These are phyloP conservation scores for Archocentrus centrarchus DNA, from an alignment of 2,113 vertebrate genomes.

Conservation along the genomic window DNA sequence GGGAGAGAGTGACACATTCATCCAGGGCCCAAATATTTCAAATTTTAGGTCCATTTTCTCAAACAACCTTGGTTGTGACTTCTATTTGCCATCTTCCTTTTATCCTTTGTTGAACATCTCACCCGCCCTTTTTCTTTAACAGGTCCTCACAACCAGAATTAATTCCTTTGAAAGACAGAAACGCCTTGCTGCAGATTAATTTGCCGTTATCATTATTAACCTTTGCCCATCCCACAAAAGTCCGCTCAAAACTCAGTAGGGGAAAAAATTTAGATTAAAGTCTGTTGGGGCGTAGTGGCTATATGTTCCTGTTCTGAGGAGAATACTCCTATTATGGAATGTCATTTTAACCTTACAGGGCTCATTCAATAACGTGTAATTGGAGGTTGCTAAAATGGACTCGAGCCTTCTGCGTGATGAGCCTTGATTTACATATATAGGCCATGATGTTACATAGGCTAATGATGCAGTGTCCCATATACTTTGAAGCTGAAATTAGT, in stretches of 20 bases:
- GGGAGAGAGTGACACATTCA: not conserved
- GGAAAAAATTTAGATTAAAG: slow-evolving; percentile 38
- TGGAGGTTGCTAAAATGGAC: slow-evolving; percentile 52
- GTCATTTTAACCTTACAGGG: slow-evolving; percentile 58
- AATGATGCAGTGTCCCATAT: slow-evolving; percentile 47
- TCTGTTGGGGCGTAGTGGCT: slow-evolving; percentile 23
- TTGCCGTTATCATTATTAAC: slow-evolving; percentile 70
- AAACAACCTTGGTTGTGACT: slow-evolving; percentile 26
- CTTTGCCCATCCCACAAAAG: slow-evolving; percentile 60
- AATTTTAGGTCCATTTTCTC: not conserved
- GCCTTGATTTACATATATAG: slow-evolving; percentile 58
- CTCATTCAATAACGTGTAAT: slow-evolving; percentile 54
- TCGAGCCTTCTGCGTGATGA: slow-evolving; percentile 20
- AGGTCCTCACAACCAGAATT: slow-evolving; percentile 22
- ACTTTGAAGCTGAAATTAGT: slow-evolving; percentile 48
- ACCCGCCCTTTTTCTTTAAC: slow-evolving; percentile 17
- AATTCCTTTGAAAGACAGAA: slow-evolving; percentile 45
- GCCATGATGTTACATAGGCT: slow-evolving; percentile 51
- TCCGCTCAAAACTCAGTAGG: slow-evolving; percentile 53
- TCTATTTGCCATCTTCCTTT: slow-evolving; percentile 5
- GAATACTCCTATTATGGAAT: slow-evolving; percentile 45
- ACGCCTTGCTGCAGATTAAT: slow-evolving; percentile 38
- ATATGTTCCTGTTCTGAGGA: slow-evolving; percentile 43
- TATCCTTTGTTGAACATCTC: slow-evolving; percentile 19
- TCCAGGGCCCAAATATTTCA: not conserved